Percentiles rank a stretch among this genome's conserved stretches.
Conservation (phyloP, 2,113 vertebrate genomes). For the Tragelaphus imberbis region DNA sequence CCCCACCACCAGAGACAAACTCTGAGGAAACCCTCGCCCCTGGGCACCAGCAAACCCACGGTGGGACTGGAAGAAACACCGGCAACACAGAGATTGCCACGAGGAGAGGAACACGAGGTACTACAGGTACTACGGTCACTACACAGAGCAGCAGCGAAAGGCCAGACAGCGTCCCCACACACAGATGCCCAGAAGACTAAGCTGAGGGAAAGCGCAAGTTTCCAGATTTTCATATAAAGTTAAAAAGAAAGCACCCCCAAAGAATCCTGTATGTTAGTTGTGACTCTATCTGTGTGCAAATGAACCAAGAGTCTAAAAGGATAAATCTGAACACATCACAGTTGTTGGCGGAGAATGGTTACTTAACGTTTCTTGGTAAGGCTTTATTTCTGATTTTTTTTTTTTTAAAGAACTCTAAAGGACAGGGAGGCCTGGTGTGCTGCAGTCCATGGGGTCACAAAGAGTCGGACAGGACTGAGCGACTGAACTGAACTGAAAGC, state of each 20-base stretch:
- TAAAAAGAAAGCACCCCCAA: neutral
- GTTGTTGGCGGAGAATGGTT: neutral
- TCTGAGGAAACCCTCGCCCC: neutral
- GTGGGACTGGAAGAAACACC: fast-evolving
- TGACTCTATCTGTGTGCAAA: neutral
- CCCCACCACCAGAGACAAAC: neutral
- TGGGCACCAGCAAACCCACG: fast-evolving
- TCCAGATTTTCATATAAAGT: fast-evolving
- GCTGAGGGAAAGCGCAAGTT: neutral
- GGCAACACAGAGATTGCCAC: neutral
- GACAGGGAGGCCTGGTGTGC: neutral
- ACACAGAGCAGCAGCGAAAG: fast-evolving
- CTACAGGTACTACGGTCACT: fast-evolving
- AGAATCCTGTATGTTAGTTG: neutral
- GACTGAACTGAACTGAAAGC: neutral
- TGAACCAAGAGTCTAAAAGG: neutral
- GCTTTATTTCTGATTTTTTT: neutral
- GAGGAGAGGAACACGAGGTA: fast-evolving
- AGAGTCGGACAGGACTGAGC: neutral
- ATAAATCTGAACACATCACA: too few relatives aligned
- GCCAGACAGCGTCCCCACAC: fast-evolving
- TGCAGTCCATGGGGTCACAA: neutral
- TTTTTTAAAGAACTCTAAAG: neutral
- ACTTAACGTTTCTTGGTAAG: neutral
- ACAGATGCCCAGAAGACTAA: fast-evolving